Evolutionary conservation across 2,797 vertebrate genomes (phyloP), one percentile per base, ranked within the genome.

Genomic region (Pteronotus mesoamericanus): DNA sequence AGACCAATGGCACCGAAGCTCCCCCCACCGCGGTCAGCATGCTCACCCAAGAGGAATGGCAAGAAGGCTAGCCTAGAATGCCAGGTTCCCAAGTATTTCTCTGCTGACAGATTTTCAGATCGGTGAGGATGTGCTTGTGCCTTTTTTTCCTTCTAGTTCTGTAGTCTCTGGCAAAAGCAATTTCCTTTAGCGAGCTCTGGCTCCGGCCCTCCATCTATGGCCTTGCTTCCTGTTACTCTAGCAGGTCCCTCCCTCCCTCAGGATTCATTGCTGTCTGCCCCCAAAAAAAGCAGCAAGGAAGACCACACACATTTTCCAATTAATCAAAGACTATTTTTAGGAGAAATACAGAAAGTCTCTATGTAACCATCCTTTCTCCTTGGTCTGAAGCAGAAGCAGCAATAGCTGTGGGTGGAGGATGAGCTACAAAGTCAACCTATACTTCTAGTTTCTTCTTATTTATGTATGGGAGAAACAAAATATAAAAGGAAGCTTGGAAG

Each of bases 301-400:
- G 95, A 85, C 97, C 97, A 97, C 90, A 96, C 95, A 92, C 92
- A 44, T 69, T 82, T 96, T 75, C 57, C 82, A 92, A 80, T 88
- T 83, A 85, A 94, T 90, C 94, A 94, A 92, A 96, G 86, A 55
- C 92, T 92, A 53, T 95, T 96, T 97, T 94, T 75, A 97, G 95
- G 90, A 86, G 69, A 55, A n/a, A n/a, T 42, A 89, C 59, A 66
- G 61, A 89, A 84, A 68, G 68, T 79, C n/a, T 80, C 71, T 77
- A 21, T 82, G 29, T 82, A 57, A 82, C 86, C 74, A 84, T 61
- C 55, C 24, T 82, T 87, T 37, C 26, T 34, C 15, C 55, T 22
- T 32, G n/a, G 64, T 68, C 72, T 92, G 87, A 92, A 64, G 84
- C 72, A 82, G 95, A 59, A 91, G 53, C 95, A 86, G 86, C 91